Evolutionary conservation across 2,113 vertebrate species (phyloP), one percentile per base, ranked within the genome.

Genomic region (Geococcyx californianus): DNA sequence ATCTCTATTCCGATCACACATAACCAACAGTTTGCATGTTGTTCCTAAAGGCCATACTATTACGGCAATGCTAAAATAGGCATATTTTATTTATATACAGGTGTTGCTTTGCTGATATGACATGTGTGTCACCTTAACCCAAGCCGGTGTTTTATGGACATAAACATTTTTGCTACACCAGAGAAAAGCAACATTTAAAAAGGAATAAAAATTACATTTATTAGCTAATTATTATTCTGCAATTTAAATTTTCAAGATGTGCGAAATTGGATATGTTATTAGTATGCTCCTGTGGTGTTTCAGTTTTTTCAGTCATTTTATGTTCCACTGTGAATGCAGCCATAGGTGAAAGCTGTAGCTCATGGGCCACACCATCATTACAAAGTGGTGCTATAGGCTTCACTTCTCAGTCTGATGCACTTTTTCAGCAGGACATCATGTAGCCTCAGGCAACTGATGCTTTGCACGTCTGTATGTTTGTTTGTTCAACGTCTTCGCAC

Each of bases 361-460:
- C 13, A 0, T 18, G 38, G 44, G 63, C 38, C 9, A 0, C 12
- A 19, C 28, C 1, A 1, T 29, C 33, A 1, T 17, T 14, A 7
- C 63, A 10, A 24, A 29, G 4, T 0, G 70, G 10, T 34, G 84
- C 58, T 59, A 64, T 18, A 49, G 56, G 55, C 55, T 62, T 9
- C 21, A 6, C 26, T 4, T 9, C 29, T 13, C 8, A 3, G 49
- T 4, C 26, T 15, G 59, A 8, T 15, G 19, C 16, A 6, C 33
- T 23, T 26, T 10, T 33, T 13, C 38, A 38, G 52, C 45, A 45
- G 60, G 42, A 40, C 2, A 0, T 26, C 2, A 1, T 4, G 6
- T 7, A 36, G 64, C 54, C 54, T 38, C 59, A 28, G 84, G 67
- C 83, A 60, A 2, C 19, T 4, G 40, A 7, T 33, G 54, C 56